phyloP scores from a whole-genome alignment of 2,113 vertebrate species.

The Diphyllodes magnificus region DNA sequence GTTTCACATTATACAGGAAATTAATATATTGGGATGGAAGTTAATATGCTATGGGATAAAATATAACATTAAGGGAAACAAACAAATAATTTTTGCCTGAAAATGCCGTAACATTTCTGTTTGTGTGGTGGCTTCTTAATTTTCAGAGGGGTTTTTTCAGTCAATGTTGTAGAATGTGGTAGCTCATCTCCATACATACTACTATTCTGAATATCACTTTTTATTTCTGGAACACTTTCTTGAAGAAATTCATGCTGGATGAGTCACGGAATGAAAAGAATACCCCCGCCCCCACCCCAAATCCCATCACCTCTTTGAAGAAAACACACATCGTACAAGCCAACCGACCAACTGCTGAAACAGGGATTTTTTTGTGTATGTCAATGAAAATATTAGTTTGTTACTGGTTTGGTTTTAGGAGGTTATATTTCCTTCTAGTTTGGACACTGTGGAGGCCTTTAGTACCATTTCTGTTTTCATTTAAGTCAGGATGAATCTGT shows the following conservation, averaged over 20 bases:
- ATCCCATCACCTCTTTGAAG: slow-evolving; percentile 22
- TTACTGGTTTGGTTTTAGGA: neutral
- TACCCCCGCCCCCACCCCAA: neutral
- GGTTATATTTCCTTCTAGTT: neutral
- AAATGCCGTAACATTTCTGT: neutral
- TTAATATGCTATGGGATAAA: neutral
- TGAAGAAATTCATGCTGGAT: slow-evolving; percentile 32
- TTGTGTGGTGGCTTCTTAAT: neutral
- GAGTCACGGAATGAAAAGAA: slow-evolving; percentile 46
- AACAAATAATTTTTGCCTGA: neutral
- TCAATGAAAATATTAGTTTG: slow-evolving; percentile 22
- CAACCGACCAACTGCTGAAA: neutral
- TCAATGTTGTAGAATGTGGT: neutral
- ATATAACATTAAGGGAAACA: neutral
- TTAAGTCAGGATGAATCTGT: neutral
- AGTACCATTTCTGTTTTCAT: slow-evolving; percentile 14
- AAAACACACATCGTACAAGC: neutral
- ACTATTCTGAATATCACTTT: slow-evolving; percentile 52
- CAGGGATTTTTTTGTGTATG: neutral
- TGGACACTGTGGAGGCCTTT: neutral
- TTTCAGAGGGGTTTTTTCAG: neutral
- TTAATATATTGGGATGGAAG: neutral
- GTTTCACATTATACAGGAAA: neutral
- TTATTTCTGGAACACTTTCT: slow-evolving; percentile 52
- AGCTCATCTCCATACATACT: slow-evolving; percentile 12